Evolutionary conservation across 2,113 vertebrate genomes (phyloP).

Genomic region (Haemorhous mexicanus): DNA sequence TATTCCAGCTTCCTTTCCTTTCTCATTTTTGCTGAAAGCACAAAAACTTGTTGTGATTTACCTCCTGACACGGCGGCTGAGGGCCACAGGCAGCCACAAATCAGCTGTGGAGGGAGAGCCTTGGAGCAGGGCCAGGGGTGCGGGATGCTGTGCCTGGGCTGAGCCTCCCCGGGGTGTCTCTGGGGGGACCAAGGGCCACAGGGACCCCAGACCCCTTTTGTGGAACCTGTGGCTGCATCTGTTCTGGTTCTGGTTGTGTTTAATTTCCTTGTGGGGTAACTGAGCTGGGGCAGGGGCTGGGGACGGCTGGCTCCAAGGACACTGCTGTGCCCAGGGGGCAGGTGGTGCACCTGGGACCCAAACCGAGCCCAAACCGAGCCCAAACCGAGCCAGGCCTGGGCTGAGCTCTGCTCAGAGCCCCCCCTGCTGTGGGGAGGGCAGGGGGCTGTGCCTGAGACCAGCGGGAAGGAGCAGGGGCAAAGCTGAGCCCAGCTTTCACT

Average conservation of each 20-base stretch:
- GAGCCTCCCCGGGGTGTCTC: accelerated
- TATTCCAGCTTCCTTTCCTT: background rate
- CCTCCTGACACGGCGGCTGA: background rate
- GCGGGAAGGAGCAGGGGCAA: no score
- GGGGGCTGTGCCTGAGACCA: background rate
- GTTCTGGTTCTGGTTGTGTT: accelerated
- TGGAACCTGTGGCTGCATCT: background rate
- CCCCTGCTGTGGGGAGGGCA: accelerated
- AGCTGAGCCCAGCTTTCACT: no score
- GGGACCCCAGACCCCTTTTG: accelerated
- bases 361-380: accelerated
- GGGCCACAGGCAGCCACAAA: background rate
- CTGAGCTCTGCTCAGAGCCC: background rate
- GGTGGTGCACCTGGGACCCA: background rate
- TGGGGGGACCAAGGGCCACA: background rate
- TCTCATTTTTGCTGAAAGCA: constrained; percentile 40
- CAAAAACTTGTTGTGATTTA: constrained; percentile 16
- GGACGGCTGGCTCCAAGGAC: accelerated
- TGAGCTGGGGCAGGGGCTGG: background rate
- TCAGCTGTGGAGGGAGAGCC: accelerated
- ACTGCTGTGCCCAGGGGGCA: accelerated
- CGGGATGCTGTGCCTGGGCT: background rate
- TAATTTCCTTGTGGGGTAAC: background rate
- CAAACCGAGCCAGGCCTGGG: accelerated
- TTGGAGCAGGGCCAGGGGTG: background rate